These are phyloP conservation scores for Synodontis membranacea DNA, from an alignment of 2,113 vertebrate species.

Conservation along the genomic window DNA sequence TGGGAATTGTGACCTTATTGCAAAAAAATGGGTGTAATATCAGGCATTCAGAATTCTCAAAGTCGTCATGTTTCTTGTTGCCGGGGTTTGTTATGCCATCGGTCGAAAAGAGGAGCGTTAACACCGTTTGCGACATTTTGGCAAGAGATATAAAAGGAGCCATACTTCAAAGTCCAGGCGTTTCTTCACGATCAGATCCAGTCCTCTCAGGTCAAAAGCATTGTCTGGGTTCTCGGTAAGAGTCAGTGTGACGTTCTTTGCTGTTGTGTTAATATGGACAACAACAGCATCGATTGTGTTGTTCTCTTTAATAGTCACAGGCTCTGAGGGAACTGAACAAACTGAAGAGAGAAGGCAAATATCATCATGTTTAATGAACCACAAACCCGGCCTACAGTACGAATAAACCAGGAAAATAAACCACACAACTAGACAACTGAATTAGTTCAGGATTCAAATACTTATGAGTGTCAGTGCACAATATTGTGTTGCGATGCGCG, in stretches of 20 bases:
- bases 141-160: background rate
- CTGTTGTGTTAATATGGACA: constrained; percentile 60
- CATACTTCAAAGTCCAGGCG: constrained; percentile 75
- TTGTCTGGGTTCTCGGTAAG: constrained; percentile 67
- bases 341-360: constrained; percentile 58
- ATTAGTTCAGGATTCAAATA: background rate
- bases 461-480: background rate
- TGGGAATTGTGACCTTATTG: background rate
- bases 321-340: constrained; percentile 66
- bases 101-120: background rate
- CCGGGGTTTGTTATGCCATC: background rate
- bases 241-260: constrained; percentile 60
- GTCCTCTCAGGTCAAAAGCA: constrained; percentile 67
- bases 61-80: background rate
- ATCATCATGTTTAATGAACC: constrained; percentile 35
- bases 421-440: background rate
- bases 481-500: background rate
- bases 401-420: background rate
- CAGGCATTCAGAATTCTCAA: background rate
- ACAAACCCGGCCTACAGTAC: background rate
- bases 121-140: background rate
- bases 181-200: constrained; percentile 67
- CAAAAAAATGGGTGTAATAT: background rate
- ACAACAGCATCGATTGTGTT: constrained; percentile 65
- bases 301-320: constrained; percentile 69